Conservation (phyloP, 2,797 vertebrate genomes). For the Petrocephalus sullivani region DNA sequence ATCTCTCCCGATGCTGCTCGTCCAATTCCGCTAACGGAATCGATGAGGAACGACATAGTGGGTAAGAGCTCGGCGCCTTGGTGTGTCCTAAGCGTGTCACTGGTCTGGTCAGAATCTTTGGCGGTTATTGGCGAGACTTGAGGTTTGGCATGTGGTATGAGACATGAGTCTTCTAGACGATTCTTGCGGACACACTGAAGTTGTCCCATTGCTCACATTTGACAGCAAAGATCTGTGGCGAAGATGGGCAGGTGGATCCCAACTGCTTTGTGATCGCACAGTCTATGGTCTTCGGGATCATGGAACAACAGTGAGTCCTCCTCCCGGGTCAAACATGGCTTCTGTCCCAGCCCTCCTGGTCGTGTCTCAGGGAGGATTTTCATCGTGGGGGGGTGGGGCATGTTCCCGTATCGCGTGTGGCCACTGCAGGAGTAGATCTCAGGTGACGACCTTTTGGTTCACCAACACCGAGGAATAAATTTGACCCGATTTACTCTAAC, state of each 20-base stretch:
- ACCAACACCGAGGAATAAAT: not conserved
- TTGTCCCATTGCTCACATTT: constrained; percentile 29
- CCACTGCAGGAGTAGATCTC: not conserved
- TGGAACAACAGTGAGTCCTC: constrained; percentile 90
- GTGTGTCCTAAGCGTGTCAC: not conserved
- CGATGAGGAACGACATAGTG: constrained; percentile 91
- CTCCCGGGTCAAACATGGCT: not conserved
- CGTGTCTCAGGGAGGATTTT: not conserved
- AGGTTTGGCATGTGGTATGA: not conserved
- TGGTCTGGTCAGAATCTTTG: not conserved
- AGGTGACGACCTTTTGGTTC: not conserved
- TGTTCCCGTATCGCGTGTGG: not conserved
- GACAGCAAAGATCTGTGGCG: constrained; percentile 94
- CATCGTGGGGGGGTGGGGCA: not conserved
- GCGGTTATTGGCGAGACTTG: not conserved
- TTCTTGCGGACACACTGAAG: not conserved
- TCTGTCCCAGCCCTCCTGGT: not conserved
- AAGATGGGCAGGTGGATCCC: constrained; percentile 95
- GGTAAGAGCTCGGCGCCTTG: constrained; percentile 64
- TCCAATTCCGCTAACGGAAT: constrained; percentile 92
- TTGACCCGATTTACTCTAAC: not conserved
- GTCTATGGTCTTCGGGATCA: constrained; percentile 76
- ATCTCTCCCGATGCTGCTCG: constrained; percentile 93
- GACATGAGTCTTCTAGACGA: not conserved
- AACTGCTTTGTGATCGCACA: constrained; percentile 94